phyloP scores from a whole-genome alignment of 2,888 invertebrate genomes.

The Andricus curvator region DNA sequence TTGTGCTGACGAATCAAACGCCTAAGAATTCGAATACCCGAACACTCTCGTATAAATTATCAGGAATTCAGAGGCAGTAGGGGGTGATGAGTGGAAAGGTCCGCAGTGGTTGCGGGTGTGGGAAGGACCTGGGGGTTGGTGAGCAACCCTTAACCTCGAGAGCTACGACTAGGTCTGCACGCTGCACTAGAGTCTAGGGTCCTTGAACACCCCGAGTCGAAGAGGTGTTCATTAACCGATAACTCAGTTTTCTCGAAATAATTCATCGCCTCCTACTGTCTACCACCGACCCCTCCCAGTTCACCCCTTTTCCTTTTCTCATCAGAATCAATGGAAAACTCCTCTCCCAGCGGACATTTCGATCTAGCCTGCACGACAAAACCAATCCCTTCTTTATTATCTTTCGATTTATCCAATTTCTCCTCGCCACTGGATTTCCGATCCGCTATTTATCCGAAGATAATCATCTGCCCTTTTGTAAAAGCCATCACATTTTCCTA shows the following conservation, averaged over 20 bases:
- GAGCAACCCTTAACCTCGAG: slow-evolving; percentile 69
- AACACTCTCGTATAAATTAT: slow-evolving; percentile 67
- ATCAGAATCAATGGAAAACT: slow-evolving; percentile 33
- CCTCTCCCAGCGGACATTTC: slow-evolving; percentile 11
- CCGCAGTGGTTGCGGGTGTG: slow-evolving; percentile 46
- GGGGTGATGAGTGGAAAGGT: slow-evolving; percentile 47
- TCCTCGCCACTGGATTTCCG: slow-evolving; percentile 54
- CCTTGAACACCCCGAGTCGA: slow-evolving; percentile 63
- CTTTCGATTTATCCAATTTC: slow-evolving; percentile 55
- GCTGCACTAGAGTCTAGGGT: slow-evolving; percentile 68
- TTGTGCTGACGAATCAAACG: slow-evolving; percentile 75
- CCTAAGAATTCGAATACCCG: slow-evolving; percentile 63
- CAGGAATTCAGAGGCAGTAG: slow-evolving; percentile 64
- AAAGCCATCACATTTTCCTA: background rate
- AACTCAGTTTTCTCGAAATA: slow-evolving; percentile 68
- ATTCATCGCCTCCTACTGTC: slow-evolving; percentile 53
- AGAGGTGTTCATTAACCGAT: slow-evolving; percentile 74
- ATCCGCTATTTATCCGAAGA: slow-evolving; percentile 42
- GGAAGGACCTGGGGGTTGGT: slow-evolving; percentile 49
- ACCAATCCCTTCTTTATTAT: slow-evolving; percentile 59
- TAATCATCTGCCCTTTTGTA: slow-evolving; percentile 6
- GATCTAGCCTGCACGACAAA: slow-evolving; percentile 44
- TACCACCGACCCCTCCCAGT: slow-evolving; percentile 5
- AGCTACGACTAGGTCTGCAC: slow-evolving; percentile 65
- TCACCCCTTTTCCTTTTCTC: slow-evolving; percentile 28